A percentile compares a stretch with the other conserved stretches of the same genome.
Evolutionary conservation across 2,797 vertebrate species (phyloP).

Genomic region (Otolemur crassicaudatus): DNA sequence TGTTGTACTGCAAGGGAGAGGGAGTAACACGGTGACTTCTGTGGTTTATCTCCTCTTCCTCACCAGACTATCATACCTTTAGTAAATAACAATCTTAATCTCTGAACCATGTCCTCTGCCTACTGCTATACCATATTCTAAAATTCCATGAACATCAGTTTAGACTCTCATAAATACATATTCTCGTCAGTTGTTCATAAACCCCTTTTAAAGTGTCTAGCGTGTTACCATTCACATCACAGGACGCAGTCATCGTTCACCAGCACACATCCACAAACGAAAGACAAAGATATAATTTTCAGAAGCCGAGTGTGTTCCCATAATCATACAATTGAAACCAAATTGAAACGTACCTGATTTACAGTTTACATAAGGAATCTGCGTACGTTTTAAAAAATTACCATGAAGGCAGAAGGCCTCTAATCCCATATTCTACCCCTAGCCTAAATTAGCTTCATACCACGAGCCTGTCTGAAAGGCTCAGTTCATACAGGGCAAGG

Average conservation of each 20-base stretch:
- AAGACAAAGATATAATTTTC: neutral
- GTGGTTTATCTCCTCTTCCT: neutral
- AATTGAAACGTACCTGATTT: neutral
- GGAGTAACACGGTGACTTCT: neutral
- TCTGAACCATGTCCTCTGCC: neutral
- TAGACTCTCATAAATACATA: neutral
- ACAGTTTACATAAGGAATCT: neutral
- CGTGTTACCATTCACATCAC: neutral
- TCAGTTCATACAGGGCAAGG: conserved; percentile 89
- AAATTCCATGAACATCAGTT: neutral
- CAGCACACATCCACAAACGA: neutral
- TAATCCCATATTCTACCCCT: conserved; percentile 64
- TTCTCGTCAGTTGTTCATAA: neutral
- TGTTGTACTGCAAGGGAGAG: neutral
- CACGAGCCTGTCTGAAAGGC: conserved; percentile 88
- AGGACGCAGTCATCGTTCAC: neutral
- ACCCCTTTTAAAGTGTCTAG: neutral
- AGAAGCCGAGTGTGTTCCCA: neutral
- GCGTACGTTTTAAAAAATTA: conserved; percentile 48
- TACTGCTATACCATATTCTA: neutral
- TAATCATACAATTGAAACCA: neutral
- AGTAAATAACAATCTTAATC: no score
- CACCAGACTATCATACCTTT: neutral
- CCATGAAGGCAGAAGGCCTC: conserved; percentile 64
- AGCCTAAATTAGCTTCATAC: conserved; percentile 85